Base-by-base conservation (phyloP, 2,113 vertebrate species). In the Ammodytes marinus region DNA sequence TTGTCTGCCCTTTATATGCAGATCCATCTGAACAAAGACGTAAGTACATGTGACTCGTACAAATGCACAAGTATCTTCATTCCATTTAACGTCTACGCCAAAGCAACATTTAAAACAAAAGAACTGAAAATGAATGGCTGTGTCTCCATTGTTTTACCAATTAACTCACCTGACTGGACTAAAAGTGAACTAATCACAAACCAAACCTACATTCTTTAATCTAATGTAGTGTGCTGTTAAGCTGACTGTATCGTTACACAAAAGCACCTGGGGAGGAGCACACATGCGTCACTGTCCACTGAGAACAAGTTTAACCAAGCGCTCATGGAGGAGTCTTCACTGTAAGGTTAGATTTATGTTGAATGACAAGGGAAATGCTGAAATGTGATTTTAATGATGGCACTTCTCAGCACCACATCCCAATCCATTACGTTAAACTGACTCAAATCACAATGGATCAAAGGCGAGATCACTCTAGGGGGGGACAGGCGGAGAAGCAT, bases 401-500 rank as follows among this genome's bases (percentile, higher is more conserved):
- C 65, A 67, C 71, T 40, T 37, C 45, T 75, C 66, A 13, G 74
- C 64, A 19, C 37, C 74, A 58, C 69, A 81, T 87, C 77, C 46
- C 63, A 65, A 82, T 72, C 76, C 49, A 87, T 87, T 63, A 66
- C 58, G 64, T 77, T 73, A 55, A 90, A 73, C 74, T 50, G 64
- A 86, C 69, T 76, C 63, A 86, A 87, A 87, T 88, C 73, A 77
- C 64, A 54, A 71, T 27, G 77, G 86, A 93, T 92, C 83, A 90
- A 91, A 89, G 81, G 50, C 39, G 15, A 35, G 66, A 83, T 69
- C 43, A 2, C 19, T 81, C 83, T 70, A 59, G 27, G 47, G 27
- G 27, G 67, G 68, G 84, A 80, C 39, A 35, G 50, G 10, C 59
- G 42, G 42, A 47, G 57, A 50, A 70, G 69, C 55, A 52, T 1